phyloP scores from a whole-genome alignment of 2,888 invertebrate species.

The Synanthedon andrenaeformis region DNA sequence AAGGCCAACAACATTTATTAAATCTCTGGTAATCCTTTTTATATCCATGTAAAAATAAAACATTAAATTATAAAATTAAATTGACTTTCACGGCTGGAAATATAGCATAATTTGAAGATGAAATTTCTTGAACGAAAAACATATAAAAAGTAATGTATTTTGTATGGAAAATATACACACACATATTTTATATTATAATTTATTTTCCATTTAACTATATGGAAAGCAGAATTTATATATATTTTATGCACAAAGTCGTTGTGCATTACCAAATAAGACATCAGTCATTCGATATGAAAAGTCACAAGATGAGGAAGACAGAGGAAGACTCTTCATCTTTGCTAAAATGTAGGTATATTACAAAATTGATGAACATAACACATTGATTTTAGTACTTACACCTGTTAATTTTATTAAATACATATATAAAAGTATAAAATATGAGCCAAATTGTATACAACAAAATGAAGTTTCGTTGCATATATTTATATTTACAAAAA shows the following conservation, averaged over 20 bases:
- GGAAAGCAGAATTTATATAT: neutral
- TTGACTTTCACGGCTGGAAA: too few relatives aligned
- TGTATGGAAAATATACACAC: too few relatives aligned
- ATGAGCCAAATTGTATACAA: constrained; percentile 43
- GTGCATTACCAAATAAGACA: constrained; percentile 23
- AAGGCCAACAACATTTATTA: too few relatives aligned
- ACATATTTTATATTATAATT: too few relatives aligned
- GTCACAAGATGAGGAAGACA: constrained; percentile 42
- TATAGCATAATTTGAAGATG: too few relatives aligned
- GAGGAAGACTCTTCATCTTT: constrained; percentile 54
- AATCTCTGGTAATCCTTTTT: too few relatives aligned
- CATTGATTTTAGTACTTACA: too few relatives aligned
- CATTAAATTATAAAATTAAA: too few relatives aligned
- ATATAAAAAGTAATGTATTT: too few relatives aligned
- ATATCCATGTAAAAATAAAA: too few relatives aligned
- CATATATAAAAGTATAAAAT: constrained; percentile 61
- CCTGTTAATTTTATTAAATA: constrained; percentile 14
- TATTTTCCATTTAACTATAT: too few relatives aligned
- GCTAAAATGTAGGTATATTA: constrained; percentile 17
- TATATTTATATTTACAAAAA: constrained; percentile 42
- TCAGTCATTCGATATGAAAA: constrained; percentile 27
- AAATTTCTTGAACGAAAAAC: too few relatives aligned
- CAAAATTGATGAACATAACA: constrained; percentile 12
- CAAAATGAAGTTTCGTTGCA: constrained; percentile 30
- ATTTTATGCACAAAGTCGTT: constrained; percentile 10